Evolutionary conservation across 2,113 vertebrate genomes (phyloP).

Genomic region (Forbesichthys papilliferus): DNA sequence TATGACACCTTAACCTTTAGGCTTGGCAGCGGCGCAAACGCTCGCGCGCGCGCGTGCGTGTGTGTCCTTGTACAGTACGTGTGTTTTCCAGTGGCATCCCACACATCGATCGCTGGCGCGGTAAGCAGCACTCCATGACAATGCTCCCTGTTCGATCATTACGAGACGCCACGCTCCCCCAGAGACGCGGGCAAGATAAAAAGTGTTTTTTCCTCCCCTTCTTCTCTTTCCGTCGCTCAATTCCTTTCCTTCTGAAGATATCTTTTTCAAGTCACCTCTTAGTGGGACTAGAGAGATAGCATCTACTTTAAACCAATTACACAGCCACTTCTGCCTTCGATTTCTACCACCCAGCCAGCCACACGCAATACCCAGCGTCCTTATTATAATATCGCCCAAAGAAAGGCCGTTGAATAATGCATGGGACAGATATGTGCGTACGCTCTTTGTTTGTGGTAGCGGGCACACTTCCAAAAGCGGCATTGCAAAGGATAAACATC

Average conservation of each 20-base stretch:
- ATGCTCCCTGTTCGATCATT: slow-evolving; percentile 72
- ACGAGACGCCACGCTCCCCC: slow-evolving; percentile 56
- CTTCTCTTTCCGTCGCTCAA: slow-evolving; percentile 10
- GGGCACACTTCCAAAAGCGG: slow-evolving; percentile 69
- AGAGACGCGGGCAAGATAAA: slow-evolving; percentile 61
- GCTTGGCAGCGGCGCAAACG: slow-evolving; percentile 34
- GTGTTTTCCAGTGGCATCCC: slow-evolving; percentile 68
- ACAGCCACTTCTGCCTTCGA: slow-evolving; percentile 63
- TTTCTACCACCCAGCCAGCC: slow-evolving; percentile 35
- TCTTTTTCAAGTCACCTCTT: slow-evolving; percentile 70
- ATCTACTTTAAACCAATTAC: slow-evolving; percentile 83
- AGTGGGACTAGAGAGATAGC: slow-evolving; percentile 66
- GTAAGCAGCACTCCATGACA: slow-evolving; percentile 74
- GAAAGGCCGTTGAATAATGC: slow-evolving; percentile 80
- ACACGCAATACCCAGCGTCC: slow-evolving; percentile 58
- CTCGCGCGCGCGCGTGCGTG: background rate
- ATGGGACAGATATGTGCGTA: slow-evolving; percentile 72
- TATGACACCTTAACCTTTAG: slow-evolving; percentile 75
- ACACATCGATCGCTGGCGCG: slow-evolving; percentile 66
- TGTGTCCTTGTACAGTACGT: slow-evolving; percentile 23
- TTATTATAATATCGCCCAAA: slow-evolving; percentile 77
- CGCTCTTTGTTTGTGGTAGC: slow-evolving; percentile 54
- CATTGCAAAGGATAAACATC: slow-evolving; percentile 76
- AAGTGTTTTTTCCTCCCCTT: slow-evolving; percentile 40
- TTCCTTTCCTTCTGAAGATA: slow-evolving; percentile 56